Evolutionary conservation across 2,888 invertebrate genomes (phyloP), one percentile per base, ranked within the genome.

Genomic region (Himalopsyche tibetana): DNA sequence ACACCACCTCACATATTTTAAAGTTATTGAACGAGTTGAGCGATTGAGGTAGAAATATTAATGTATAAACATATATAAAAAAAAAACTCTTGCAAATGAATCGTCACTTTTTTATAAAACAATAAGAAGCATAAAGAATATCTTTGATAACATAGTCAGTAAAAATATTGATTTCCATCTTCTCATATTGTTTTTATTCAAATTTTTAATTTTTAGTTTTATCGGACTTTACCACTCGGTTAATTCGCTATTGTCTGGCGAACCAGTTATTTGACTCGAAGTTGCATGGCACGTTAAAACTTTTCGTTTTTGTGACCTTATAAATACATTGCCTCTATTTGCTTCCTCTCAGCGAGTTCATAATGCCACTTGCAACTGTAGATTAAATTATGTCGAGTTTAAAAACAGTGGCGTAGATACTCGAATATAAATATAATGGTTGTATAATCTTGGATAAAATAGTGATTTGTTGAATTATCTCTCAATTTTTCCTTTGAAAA

Each of bases 251-350:
- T 8, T 63, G 63, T 63, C 63, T 19, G 19, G 19, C 63, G n/a
- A 63, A 19, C 8, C 11, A 9, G n/a, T 63, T 63, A 63, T 63
- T 63, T 28, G 9, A 63, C 63, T 28, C 8, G 5, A 63, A 63
- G 63, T 63, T 63, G 63, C 63, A 63, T 63, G 63, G 63, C 63
- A 63, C 63, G 63, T 63, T 63, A 63, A 9, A 63, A 63, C 63
- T 63, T 63, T 63, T 63, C 63, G 63, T 63, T 63, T 63, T 63
- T 63, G 19, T 63, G 63, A 63, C 63, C 63, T 63, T 63, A 63
- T 63, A 63, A 63, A 63, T 63, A 63, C 63, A 63, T 63, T 63
- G 63, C 63, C 63, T 63, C 63, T 63, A 63, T 63, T 63, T 63
- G 63, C 63, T 63, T 63, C 63, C 63, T 63, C 19, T 63, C 63